Evolutionary conservation across 2,888 invertebrate species (phyloP).

Genomic region (Coleophora flavipennella): DNA sequence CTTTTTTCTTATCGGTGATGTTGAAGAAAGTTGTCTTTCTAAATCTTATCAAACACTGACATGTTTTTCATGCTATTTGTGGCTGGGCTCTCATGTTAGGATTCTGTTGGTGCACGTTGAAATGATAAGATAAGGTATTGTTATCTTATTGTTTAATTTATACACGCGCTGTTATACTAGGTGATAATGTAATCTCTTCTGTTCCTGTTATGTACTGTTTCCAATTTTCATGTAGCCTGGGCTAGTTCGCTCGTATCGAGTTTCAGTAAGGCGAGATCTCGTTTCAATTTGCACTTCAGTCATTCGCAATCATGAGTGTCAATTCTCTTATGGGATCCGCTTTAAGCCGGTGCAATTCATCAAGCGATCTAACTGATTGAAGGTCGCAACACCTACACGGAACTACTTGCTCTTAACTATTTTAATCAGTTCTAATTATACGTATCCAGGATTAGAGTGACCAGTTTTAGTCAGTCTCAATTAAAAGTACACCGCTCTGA

Average conservation of each 20-base stretch:
- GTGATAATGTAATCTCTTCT: constrained; percentile 26
- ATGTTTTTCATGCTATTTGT: constrained; percentile 34
- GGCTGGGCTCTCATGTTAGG: too few species aligned
- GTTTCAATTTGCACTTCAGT: too few species aligned
- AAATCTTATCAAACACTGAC: constrained; percentile 18
- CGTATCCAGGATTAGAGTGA: constrained; percentile 32
- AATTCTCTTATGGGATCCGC: constrained; percentile 30
- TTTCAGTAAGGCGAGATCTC: too few species aligned
- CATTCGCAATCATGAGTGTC: too few species aligned
- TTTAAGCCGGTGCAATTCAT: constrained; percentile 34
- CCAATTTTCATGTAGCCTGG: constrained; percentile 6
- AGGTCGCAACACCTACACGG: constrained; percentile 53
- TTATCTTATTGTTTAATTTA: constrained; percentile 38
- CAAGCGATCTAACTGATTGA: constrained; percentile 43
- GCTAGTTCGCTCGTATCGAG: too few species aligned
- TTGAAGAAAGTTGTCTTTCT: too few species aligned
- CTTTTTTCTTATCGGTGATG: too few species aligned
- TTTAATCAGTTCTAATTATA: constrained; percentile 55
- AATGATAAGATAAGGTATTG: too few species aligned
- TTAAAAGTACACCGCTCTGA: constrained; percentile 31
- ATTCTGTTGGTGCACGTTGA: constrained; percentile 28
- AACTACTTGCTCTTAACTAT: constrained; percentile 43
- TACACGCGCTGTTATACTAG: constrained; percentile 24
- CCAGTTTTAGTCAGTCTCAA: constrained; percentile 38
- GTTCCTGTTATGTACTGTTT: constrained; percentile 26